Conservation (phyloP, 2,888 invertebrate genomes). For the Drosophila stalkeri region DNA sequence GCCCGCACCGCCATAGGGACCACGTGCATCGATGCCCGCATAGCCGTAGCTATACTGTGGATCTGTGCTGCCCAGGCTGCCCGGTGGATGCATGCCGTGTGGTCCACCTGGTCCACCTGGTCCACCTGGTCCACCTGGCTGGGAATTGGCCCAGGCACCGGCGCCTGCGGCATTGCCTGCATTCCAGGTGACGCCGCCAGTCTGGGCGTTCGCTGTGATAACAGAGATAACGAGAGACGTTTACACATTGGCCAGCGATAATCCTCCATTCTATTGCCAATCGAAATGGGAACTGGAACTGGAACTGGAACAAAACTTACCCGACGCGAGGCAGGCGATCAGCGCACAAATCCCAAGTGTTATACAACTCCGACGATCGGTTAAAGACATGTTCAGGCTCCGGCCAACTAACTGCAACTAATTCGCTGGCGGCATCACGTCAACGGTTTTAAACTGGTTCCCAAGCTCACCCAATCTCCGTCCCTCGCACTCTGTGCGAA, state of each 20-base stretch:
- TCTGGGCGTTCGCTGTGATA: conserved; percentile 48
- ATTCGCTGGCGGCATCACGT: conserved; percentile 52
- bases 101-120: conserved; percentile 48
- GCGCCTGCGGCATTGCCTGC: conserved; percentile 53
- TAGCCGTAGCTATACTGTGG: conserved; percentile 70
- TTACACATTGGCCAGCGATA: conserved; percentile 38
- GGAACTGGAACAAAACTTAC: conserved; percentile 46
- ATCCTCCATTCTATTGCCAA: conserved; percentile 33
- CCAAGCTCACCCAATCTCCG: conserved; percentile 15
- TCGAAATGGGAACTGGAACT: not conserved
- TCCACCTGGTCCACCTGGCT: conserved; percentile 48
- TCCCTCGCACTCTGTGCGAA: not conserved
- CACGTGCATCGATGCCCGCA: conserved; percentile 65
- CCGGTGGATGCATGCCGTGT: conserved; percentile 64
- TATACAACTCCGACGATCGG: conserved; percentile 38
- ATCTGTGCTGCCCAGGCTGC: conserved; percentile 55
- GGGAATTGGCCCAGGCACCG: conserved; percentile 68
- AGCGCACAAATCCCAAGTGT: conserved; percentile 33
- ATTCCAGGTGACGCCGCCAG: conserved; percentile 54
- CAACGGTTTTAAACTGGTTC: conserved; percentile 73
- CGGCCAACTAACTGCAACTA: conserved; percentile 61
- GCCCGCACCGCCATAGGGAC: conserved; percentile 67
- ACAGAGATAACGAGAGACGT: not conserved
- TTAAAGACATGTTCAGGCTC: conserved; percentile 62
- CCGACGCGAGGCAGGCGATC: conserved; percentile 35